Conservation (phyloP, 2,888 invertebrate species). For the Bellardia pandia region DNA sequence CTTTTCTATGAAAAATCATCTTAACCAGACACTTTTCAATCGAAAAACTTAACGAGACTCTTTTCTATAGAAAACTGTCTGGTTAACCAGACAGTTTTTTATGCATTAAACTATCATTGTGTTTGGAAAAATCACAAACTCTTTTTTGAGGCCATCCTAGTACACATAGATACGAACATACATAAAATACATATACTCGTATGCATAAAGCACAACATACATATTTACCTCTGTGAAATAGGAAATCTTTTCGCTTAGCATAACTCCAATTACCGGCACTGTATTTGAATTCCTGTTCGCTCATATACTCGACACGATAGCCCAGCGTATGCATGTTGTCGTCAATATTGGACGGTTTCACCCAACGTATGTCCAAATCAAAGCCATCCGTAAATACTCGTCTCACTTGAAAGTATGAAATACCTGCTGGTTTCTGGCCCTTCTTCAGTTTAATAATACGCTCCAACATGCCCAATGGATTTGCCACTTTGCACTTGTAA, state of each 20-base stretch:
- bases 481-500: slow-evolving; percentile 86
- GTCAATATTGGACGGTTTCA: slow-evolving; percentile 79
- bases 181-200: too few relatives aligned
- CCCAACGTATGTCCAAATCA: slow-evolving; percentile 83
- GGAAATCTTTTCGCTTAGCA: slow-evolving; percentile 82
- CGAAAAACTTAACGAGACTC: too few relatives aligned
- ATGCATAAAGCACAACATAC: too few relatives aligned
- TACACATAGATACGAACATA: too few relatives aligned
- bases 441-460: slow-evolving; percentile 85
- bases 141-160: too few relatives aligned
- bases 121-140: too few relatives aligned
- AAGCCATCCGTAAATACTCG: slow-evolving; percentile 82
- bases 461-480: slow-evolving; percentile 85
- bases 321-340: slow-evolving; percentile 83
- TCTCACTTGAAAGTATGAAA: slow-evolving; percentile 82
- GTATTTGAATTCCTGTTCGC: slow-evolving; percentile 81
- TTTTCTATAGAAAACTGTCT: too few relatives aligned
- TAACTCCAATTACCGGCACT: slow-evolving; percentile 83
- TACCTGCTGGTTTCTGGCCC: slow-evolving; percentile 85
- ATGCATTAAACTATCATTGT: too few relatives aligned
- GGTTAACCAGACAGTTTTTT: too few relatives aligned
- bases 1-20: too few relatives aligned
- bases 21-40: too few relatives aligned
- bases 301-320: slow-evolving; percentile 83
- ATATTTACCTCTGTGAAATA: slow-evolving; percentile 82